Evolutionary conservation across 2,113 vertebrate species (phyloP).

Genomic region (Copsychus sechellarum): DNA sequence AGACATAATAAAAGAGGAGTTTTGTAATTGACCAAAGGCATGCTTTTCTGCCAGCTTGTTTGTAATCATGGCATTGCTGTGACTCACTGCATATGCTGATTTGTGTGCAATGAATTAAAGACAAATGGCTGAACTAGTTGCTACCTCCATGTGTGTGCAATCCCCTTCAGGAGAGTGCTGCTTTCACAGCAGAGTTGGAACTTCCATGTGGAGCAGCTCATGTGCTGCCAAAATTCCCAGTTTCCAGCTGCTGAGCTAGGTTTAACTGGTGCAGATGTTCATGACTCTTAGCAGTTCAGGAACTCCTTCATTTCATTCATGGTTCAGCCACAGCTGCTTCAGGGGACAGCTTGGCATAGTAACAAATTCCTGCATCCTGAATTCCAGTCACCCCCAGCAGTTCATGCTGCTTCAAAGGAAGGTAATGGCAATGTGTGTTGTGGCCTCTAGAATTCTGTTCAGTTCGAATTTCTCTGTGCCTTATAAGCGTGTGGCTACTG

Average conservation of each 20-base stretch:
- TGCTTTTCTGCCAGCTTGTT: background rate
- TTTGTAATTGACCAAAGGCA: background rate
- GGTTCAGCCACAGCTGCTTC: background rate
- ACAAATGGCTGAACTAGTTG: background rate
- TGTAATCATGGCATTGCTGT: background rate
- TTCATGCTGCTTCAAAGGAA: background rate
- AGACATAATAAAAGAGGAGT: background rate
- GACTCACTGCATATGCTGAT: background rate
- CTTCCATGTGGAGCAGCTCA: background rate
- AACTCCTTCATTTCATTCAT: accelerated
- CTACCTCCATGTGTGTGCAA: background rate
- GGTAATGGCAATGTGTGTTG: background rate
- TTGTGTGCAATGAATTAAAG: background rate
- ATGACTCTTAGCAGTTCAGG: background rate
- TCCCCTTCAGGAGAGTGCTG: background rate
- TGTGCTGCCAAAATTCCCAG: background rate
- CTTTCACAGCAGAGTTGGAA: background rate
- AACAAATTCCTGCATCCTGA: background rate
- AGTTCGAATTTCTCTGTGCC: background rate
- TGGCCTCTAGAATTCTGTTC: background rate
- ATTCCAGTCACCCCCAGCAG: background rate
- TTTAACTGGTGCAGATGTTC: background rate
- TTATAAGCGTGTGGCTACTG: background rate
- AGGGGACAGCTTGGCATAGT: background rate
- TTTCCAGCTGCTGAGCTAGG: background rate